Conservation (phyloP, 2,888 invertebrate genomes). For the Disparrhopalites patrizii region DNA sequence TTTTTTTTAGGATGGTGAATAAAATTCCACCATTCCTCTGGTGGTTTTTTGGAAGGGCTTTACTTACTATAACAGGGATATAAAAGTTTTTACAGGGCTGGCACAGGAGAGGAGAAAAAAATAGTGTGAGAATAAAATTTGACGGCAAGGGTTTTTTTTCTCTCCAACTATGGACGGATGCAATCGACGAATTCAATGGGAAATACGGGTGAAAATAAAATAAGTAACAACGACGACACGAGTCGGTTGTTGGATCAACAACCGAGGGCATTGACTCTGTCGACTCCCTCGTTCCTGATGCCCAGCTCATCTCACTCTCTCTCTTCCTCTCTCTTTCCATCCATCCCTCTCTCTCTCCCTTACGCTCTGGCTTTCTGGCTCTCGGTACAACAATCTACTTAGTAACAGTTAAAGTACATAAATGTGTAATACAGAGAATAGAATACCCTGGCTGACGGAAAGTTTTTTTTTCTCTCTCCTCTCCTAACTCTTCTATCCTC, state of each 20-base stretch:
- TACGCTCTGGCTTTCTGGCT: too few species aligned
- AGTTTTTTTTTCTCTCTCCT: slow-evolving; percentile 17
- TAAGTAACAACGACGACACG: slow-evolving; percentile 19
- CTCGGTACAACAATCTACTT: slow-evolving; percentile 9
- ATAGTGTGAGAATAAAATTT: slow-evolving; percentile 5
- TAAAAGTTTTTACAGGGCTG: slow-evolving; percentile 2
- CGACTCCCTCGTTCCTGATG: slow-evolving; percentile 16
- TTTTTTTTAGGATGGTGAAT: not conserved
- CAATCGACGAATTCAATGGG: not conserved
- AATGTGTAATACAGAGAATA: slow-evolving; percentile 4
- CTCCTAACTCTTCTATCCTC: slow-evolving; percentile 19
- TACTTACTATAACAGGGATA: too few species aligned
- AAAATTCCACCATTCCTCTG: not conserved
- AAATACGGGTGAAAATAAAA: slow-evolving; percentile 18
- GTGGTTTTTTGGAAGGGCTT: too few species aligned
- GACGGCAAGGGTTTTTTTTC: slow-evolving; percentile 1
- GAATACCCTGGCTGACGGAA: slow-evolving; percentile 15
- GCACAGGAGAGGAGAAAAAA: too few species aligned
- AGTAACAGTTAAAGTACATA: slow-evolving; percentile 6
- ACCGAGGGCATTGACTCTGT: slow-evolving; percentile 20
- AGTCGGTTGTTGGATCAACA: slow-evolving; percentile 23
- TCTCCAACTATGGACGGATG: not conserved
- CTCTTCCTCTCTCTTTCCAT: too few species aligned
- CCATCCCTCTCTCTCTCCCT: too few species aligned
- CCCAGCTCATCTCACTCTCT: slow-evolving; percentile 17